These are phyloP conservation scores for Cossypha niveicapilla DNA, from an alignment of 2,797 vertebrate genomes.

Conservation along the genomic window DNA sequence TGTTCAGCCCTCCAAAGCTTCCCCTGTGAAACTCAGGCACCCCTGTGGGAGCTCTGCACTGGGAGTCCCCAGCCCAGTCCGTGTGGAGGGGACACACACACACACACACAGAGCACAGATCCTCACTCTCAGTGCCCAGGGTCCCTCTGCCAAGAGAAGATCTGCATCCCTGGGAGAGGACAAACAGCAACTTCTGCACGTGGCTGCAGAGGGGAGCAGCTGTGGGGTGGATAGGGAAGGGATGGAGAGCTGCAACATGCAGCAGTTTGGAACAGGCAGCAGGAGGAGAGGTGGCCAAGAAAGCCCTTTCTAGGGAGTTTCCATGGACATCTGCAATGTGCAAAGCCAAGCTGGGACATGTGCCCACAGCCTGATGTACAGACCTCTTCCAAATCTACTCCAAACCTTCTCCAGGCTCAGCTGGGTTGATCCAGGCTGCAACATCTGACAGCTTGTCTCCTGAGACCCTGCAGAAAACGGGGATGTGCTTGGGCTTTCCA, in stretches of 20 bases:
- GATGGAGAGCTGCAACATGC: neutral
- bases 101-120: too few species aligned
- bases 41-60: neutral
- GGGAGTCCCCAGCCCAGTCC: neutral
- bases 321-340: neutral
- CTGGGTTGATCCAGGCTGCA: neutral
- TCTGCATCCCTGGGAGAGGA: neutral
- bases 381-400: neutral
- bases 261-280: neutral
- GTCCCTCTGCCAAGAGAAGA: neutral
- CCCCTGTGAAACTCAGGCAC: neutral
- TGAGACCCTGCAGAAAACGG: neutral
- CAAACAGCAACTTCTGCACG: neutral
- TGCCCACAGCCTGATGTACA: neutral
- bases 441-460: neutral
- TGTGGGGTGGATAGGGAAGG: neutral
- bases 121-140: neutral
- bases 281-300: neutral
- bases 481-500: neutral
- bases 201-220: neutral
- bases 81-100: neutral
- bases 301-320: neutral
- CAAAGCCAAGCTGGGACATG: neutral
- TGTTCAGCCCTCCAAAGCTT: neutral
- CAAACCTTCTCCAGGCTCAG: neutral